These are phyloP conservation scores for Cardiocondyla obscurior DNA, from an alignment of 1,140 invertebrate species.

Conservation along the genomic window DNA sequence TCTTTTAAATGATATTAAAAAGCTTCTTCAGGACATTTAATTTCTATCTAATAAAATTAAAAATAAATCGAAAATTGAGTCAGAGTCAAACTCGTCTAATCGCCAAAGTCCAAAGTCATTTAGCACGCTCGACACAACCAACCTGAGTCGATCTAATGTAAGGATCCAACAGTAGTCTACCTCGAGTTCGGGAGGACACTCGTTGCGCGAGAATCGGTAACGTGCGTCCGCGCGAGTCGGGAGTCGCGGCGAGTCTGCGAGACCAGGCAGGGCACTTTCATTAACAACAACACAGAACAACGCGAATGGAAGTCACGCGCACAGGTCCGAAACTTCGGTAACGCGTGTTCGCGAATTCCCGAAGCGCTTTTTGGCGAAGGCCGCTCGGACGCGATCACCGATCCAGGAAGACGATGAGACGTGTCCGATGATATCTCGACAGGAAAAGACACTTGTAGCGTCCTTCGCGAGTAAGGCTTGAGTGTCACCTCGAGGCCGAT, in stretches of 20 bases:
- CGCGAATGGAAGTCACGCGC: neutral
- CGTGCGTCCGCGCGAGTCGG: neutral
- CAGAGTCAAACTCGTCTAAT: neutral
- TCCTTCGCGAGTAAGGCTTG: conserved; percentile 14
- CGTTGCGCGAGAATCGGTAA: neutral
- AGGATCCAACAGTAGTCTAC: neutral
- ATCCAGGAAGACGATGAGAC: conserved; percentile 16
- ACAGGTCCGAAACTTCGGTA: neutral
- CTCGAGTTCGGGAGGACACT: neutral
- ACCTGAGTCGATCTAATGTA: conserved; percentile 14
- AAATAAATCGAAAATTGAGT: neutral
- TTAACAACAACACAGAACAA: conserved; percentile 5
- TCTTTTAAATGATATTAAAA: neutral
- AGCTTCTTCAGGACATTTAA: neutral
- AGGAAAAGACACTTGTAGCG: conserved; percentile 42
- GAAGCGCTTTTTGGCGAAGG: neutral
- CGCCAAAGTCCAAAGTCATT: neutral
- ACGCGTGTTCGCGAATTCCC: neutral
- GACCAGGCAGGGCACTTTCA: neutral
- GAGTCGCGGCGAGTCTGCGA: conserved; percentile 8
- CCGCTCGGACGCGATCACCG: neutral
- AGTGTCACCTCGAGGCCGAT: conserved; percentile 1
- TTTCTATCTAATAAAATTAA: neutral
- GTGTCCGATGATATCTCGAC: conserved; percentile 34
- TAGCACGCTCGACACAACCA: neutral